Conservation (phyloP, 2,113 vertebrate species). For the Puffinus mauretanicus region DNA sequence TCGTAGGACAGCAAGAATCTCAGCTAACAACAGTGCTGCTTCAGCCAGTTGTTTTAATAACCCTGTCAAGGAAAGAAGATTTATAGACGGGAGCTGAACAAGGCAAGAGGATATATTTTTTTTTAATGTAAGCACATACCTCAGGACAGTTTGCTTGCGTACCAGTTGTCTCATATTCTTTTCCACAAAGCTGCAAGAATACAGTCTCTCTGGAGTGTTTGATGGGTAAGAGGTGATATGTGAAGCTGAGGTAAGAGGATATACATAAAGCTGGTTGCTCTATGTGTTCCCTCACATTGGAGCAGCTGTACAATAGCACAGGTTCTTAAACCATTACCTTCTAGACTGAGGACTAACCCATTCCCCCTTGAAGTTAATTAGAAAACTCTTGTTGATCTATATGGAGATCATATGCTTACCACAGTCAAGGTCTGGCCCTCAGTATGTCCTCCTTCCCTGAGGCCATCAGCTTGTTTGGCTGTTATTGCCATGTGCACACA, state of each 20-base stretch:
- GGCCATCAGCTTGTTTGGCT: neutral
- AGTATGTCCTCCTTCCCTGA: neutral
- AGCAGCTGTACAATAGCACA: neutral
- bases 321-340: neutral
- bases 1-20: slow-evolving; percentile 22
- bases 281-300: neutral
- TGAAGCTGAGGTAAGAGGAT: neutral
- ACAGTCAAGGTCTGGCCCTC: neutral
- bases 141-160: neutral
- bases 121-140: neutral
- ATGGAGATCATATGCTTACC: neutral
- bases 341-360: neutral
- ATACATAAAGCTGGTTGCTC: neutral
- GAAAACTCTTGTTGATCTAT: neutral
- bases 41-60: slow-evolving; percentile 49
- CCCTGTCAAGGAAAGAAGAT: neutral
- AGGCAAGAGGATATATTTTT: neutral
- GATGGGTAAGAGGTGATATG: neutral
- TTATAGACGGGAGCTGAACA: neutral
- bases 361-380: neutral
- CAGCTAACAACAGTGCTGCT: slow-evolving; percentile 26
- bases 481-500: neutral
- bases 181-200: neutral
- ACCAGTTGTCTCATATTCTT: neutral
- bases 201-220: neutral